Base-by-base conservation (phyloP, 2,888 invertebrate species). In the Drosophila robusta region DNA sequence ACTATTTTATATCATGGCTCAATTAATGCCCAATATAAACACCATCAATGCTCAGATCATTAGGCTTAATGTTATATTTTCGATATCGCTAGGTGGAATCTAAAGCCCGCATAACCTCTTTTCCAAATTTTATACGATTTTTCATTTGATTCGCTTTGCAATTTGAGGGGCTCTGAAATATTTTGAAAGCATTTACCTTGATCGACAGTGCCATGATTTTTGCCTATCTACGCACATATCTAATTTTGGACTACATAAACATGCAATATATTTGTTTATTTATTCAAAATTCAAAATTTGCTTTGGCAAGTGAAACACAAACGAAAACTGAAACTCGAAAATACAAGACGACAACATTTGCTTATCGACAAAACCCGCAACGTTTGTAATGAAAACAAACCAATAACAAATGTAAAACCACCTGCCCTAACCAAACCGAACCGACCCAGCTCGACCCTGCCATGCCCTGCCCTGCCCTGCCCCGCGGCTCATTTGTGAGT, bases 161-260 rank as follows among this genome's bases (percentile, higher is more conserved):
- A 62, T 66, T 80, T 66, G n/a, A 9, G 39, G 16, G 39, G 39
- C 16, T 16, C 14, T 38, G 54, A 81, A 81, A 78, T 67, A 56
- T 56, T 63, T 78, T 73, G 78, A 72, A 73, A 71, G 54, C 67
- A 52, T 75, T 78, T 58, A 82, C 88, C 87, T 88, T 83, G 87
- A 86, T 64, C 65, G 52, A 54, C 62, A 50, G 49, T 51, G 64
- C 47, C 65, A 26, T 61, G 51, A 65, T 75, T 56, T 63, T 63
- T 5, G 52, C 50, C 63, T 86, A 88, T 83, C 88, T 75, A 64
- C 68, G 83, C 76, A 71, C 82, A 82, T 82, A 82, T 88, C 82
- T 83, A 79, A 81, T 85, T 63, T 62, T 36, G 57, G 50, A 34
- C 8, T 75, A 66, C 67, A 82, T 70, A 79, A 68, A 58, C 64